Percentiles rank a stretch among this genome's conserved stretches.
phyloP scores from a whole-genome alignment of 2,797 vertebrate genomes.

The Coluber constrictor region DNA sequence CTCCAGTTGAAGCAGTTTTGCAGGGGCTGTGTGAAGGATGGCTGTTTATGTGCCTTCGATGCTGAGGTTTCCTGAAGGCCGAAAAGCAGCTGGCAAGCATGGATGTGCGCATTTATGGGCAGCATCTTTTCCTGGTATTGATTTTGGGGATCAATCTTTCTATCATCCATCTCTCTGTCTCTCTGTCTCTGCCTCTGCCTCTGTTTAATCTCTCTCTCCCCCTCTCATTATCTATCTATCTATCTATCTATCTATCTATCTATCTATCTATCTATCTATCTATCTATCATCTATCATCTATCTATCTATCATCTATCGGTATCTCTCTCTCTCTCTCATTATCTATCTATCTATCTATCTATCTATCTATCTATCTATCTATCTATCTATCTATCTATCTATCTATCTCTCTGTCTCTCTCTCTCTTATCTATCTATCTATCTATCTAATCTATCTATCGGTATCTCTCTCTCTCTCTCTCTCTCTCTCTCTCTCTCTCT shows the following conservation, averaged over 20 bases:
- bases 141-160: background rate
- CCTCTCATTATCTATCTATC: background rate
- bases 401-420: too few relatives aligned
- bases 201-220: background rate
- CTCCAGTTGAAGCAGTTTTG: background rate
- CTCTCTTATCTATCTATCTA: background rate
- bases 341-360: too few relatives aligned
- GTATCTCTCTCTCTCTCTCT: too few relatives aligned
- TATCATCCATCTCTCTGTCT: background rate
- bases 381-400: background rate
- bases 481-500: too few relatives aligned
- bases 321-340: too few relatives aligned
- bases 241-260: background rate
- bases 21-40: too few relatives aligned
- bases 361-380: background rate
- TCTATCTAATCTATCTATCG: background rate
- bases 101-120: background rate
- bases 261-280: too few relatives aligned
- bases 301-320: background rate
- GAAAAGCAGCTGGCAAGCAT: too few relatives aligned
- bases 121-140: background rate
- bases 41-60: background rate
- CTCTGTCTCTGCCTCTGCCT: too few relatives aligned
- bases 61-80: background rate
- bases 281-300: too few relatives aligned